Conservation (phyloP, 1,140 invertebrate species). For the Mactra quadrangularis region DNA sequence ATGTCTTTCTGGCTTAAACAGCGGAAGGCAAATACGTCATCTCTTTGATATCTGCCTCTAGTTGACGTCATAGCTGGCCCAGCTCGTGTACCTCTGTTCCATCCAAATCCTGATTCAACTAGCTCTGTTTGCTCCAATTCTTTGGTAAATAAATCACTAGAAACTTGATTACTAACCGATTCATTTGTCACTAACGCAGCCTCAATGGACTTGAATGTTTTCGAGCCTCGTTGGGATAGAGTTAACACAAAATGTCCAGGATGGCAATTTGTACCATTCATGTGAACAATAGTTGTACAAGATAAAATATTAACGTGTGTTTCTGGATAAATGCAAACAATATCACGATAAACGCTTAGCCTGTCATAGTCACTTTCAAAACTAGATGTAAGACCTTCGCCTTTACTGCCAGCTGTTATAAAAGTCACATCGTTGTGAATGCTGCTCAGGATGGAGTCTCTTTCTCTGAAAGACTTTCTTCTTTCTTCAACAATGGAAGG, state of each 20-base stretch:
- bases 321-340: background rate
- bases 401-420: conserved; percentile 27
- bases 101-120: background rate
- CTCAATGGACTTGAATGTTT: background rate
- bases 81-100: conserved; percentile 4
- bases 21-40: conserved; percentile 11
- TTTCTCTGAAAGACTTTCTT: background rate
- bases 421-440: background rate
- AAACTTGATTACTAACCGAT: background rate
- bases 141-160: conserved; percentile 30
- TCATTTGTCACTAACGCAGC: background rate
- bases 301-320: background rate
- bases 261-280: conserved; percentile 7
- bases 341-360: conserved; percentile 3
- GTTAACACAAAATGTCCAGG: conserved; percentile 13
- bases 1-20: background rate
- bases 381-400: conserved; percentile 27
- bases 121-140: background rate
- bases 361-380: conserved; percentile 17
- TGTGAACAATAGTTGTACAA: background rate
- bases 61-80: conserved; percentile 13
- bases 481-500: conserved; percentile 9
- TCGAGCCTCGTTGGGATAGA: background rate
- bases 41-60: conserved; percentile 4
- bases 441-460: background rate